Evolutionary conservation across 2,888 invertebrate species (phyloP), one percentile per base, ranked within the genome.

Genomic region (Hyposoter dolosus): DNA sequence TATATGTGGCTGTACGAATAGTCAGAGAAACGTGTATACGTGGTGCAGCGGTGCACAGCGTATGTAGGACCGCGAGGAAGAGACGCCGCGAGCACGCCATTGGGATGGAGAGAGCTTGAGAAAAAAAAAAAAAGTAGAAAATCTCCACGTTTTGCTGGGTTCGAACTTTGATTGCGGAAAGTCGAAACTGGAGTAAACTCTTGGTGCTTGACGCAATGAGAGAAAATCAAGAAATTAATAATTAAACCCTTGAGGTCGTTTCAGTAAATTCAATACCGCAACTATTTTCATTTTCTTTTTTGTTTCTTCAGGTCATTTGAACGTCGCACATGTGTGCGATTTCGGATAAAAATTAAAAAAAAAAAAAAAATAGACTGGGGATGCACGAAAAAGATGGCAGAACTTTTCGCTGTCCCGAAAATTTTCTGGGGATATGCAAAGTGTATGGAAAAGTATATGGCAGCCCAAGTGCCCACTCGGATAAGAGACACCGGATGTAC

Each of bases 221-320:
- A 12, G 43, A 32, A 76, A 45, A 43, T 69, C 80, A 74, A 19
- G 19, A 17, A 71, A 6, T 80, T 66, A 80, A 85, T 80, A 76
- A 83, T 85, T 76, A 72, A 85, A 77, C 66, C 23, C n/a, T 68
- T 80, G 60, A 77, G 80, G 74, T 77, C 66, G 74, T 77, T 60
- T 12, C 56, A 60, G 23, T 12, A 43, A 40, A 85, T 85, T 79
- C 66, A 76, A 47, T 85, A 75, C 68, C 63, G 19, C 17, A 66
- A 12, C 4, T 35, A 69, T 35, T 47, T 32, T 23, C 28, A 1
- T 23, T 63, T 40, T 17, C 28, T 47, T 56, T 35, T 28, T 71
- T 0, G n/a, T 60, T 35, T 71, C 7, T 56, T 68, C 47, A 15
- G 28, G n/a, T 1, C n/a, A n/a, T n/a, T 60, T 9, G n/a, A 71